phyloP scores from a whole-genome alignment of 2,888 invertebrate genomes.

The Meganola albula region DNA sequence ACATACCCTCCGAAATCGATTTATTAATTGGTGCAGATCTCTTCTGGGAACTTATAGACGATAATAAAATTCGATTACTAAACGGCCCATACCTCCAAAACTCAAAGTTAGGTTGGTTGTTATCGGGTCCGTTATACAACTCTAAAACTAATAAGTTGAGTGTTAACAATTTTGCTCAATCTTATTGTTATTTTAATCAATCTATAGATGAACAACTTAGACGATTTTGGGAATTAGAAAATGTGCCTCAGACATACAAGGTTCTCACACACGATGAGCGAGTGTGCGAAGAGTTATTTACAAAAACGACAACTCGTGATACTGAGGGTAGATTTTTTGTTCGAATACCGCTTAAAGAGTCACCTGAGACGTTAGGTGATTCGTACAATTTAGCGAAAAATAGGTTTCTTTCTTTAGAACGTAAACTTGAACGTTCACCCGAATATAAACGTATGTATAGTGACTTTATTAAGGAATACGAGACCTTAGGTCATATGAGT shows the following conservation, averaged over 20 bases:
- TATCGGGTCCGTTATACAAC: too few species aligned
- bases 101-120: too few species aligned
- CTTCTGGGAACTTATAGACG: too few species aligned
- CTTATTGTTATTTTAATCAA: neutral
- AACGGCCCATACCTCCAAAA: too few species aligned
- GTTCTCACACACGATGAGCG: neutral
- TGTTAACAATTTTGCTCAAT: too few species aligned
- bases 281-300: neutral
- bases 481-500: neutral
- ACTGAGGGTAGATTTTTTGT: slow-evolving; percentile 2
- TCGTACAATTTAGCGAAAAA: slow-evolving; percentile 2
- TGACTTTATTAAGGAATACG: slow-evolving; percentile 2
- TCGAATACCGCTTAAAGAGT: neutral
- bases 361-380: too few species aligned
- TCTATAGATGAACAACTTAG: neutral
- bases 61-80: too few species aligned
- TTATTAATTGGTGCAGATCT: too few species aligned
- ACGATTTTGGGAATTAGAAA: neutral
- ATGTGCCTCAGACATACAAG: neutral
- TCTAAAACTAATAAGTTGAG: too few species aligned
- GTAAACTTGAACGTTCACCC: neutral
- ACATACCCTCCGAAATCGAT: too few species aligned
- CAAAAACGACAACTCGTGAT: neutral
- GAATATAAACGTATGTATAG: slow-evolving; percentile 1
- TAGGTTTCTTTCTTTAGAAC: slow-evolving; percentile 1